phyloP scores from a whole-genome alignment of 1,140 invertebrate genomes.

The Drosophila malerkotliana region DNA sequence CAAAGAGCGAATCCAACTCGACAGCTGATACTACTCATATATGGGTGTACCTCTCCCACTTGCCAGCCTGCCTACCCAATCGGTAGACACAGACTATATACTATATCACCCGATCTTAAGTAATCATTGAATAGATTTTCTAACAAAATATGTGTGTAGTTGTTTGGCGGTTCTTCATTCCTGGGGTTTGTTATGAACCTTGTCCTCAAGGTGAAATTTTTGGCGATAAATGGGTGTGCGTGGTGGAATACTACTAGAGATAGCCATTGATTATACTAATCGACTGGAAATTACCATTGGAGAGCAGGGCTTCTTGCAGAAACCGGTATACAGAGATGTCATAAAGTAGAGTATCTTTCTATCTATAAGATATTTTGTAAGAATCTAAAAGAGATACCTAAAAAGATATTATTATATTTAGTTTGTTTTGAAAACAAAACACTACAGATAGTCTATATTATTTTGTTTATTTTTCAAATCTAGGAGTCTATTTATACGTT shows the following conservation, averaged over 20 bases:
- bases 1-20: constrained; percentile 42
- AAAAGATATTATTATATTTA: too few species aligned
- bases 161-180: constrained; percentile 19
- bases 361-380: too few species aligned
- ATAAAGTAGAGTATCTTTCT: too few species aligned
- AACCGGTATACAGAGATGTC: background rate
- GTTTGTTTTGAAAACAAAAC: too few species aligned
- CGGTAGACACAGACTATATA: constrained; percentile 5
- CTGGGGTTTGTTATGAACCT: constrained; percentile 63
- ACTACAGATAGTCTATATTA: too few species aligned
- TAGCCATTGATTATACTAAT: constrained; percentile 41
- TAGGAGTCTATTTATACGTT: too few species aligned
- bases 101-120: constrained; percentile 61
- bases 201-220: constrained; percentile 61
- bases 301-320: background rate
- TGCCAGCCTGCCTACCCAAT: constrained; percentile 3
- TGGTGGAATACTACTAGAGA: background rate
- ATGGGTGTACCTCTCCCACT: constrained; percentile 9
- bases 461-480: too few species aligned
- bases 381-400: too few species aligned
- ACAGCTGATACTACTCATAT: constrained; percentile 26
- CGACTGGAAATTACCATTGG: constrained; percentile 20
- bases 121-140: constrained; percentile 47
- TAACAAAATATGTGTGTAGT: constrained; percentile 30
- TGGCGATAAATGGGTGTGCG: constrained; percentile 53